Percentiles rank a stretch among this genome's conserved stretches.
Conservation (phyloP, 2,797 vertebrate species). For the Pseudochromis fuscus region DNA sequence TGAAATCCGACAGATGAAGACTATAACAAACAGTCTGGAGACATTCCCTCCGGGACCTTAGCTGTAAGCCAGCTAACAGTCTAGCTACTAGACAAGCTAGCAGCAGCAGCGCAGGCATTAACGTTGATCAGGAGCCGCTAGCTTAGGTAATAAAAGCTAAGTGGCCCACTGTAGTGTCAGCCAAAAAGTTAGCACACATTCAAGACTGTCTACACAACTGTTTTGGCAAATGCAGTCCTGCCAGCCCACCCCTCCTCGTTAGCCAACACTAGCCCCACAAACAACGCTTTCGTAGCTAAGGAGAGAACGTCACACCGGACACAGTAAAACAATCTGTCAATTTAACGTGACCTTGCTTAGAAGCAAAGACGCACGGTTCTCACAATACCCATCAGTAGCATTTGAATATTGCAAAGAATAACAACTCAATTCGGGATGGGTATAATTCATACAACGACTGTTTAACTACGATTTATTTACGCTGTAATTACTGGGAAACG, state of each 20-base stretch:
- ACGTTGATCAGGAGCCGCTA: constrained; percentile 19
- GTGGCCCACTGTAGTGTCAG: not conserved
- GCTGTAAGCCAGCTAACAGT: constrained; percentile 30
- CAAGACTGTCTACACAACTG: not conserved
- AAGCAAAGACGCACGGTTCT: not conserved
- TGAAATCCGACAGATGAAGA: constrained; percentile 11
- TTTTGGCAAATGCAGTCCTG: constrained; percentile 9
- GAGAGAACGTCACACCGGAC: constrained; percentile 16
- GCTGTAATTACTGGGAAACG: not conserved
- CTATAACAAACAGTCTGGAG: constrained; percentile 28
- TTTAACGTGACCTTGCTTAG: constrained; percentile 25
- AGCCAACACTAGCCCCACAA: constrained; percentile 21
- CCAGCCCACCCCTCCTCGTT: constrained; percentile 25
- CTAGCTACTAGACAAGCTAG: constrained; percentile 24
- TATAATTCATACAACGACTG: fast-evolving
- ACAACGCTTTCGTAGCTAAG: not conserved
- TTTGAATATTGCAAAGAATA: fast-evolving
- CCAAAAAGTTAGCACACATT: constrained; percentile 2
- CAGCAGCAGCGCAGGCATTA: not conserved
- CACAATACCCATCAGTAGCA: fast-evolving
- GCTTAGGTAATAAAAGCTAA: not conserved
- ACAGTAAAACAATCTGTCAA: not conserved
- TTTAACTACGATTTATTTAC: not conserved
- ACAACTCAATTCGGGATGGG: not conserved
- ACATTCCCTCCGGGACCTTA: constrained; percentile 17